Base-by-base conservation (phyloP, 2,113 vertebrate genomes). In the Trichechus manatus region DNA sequence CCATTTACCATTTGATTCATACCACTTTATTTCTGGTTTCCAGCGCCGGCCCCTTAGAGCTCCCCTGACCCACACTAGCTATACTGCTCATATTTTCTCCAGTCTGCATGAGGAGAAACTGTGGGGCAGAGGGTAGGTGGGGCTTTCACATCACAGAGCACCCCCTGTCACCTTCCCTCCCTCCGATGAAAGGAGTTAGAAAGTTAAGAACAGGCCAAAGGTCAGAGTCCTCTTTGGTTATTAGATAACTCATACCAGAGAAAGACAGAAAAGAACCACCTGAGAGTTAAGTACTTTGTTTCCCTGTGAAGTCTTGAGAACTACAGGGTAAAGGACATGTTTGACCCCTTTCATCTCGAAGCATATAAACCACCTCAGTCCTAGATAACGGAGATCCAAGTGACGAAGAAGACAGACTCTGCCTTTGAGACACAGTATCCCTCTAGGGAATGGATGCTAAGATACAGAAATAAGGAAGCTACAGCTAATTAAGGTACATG, bases 221-320 rank as follows among this genome's bases (percentile, higher is more conserved):
- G 89, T 95, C 93, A 90, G 64, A 96, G 97, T 97, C 75, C 96
- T 93, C 94, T 96, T 68, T 81, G 87, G 84, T 96, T 95, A 96
- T 88, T 94, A 95, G 91, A 89, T 97, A 97, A 96, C 95, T 87
- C 63, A 68, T 29, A 79, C 79, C 23, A 70, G 77, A 88, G 75
- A 87, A 87, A 86, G 56, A 44, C 80, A 83, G 56, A 85, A 87
- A 85, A 93, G 80, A 94, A 25, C 36, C 64, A 44, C 33, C 53
- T 27, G 64, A 47, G 39, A 86, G 78, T 9, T 66, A 8, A 50
- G 27, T 0, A 27, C 9, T 11, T 56, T 56, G 47, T 64, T 84
- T 81, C 39, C 33, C 64, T 61, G 31, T 33, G 84, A n/a, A 44
- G n/a, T 50, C 74, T 74, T 50, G 39, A 81, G 42, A 82, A 77